Conservation (phyloP, 1,140 invertebrate genomes). For the Lanistes nyassanus region DNA sequence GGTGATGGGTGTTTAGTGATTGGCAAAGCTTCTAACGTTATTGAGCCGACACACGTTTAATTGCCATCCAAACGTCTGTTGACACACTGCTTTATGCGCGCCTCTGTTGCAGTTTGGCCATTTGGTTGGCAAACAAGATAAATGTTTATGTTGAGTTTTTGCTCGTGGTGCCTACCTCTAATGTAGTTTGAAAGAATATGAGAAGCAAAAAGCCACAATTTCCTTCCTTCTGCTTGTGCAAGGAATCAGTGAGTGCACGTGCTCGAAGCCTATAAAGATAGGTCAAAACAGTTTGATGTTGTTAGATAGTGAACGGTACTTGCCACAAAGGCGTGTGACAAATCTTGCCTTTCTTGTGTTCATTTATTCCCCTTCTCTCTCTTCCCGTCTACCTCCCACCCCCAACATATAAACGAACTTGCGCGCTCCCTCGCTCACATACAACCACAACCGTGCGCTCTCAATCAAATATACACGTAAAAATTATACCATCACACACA, state of each 20-base stretch:
- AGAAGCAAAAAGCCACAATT: too few species aligned
- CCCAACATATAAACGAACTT: background rate
- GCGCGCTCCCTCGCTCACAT: background rate
- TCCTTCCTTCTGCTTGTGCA: too few species aligned
- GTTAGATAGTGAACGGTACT: too few species aligned
- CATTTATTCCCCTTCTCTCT: background rate
- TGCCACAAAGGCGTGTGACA: too few species aligned
- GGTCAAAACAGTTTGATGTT: too few species aligned
- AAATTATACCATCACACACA: too few species aligned
- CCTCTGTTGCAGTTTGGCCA: background rate
- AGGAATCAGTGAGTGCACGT: too few species aligned
- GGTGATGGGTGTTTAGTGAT: background rate
- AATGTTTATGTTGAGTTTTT: background rate
- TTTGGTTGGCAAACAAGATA: constrained; percentile 18
- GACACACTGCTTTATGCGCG: background rate
- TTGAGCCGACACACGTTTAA: constrained; percentile 10
- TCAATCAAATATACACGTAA: background rate
- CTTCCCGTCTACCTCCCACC: background rate
- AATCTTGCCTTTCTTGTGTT: background rate
- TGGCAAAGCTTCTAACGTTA: background rate
- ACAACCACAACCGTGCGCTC: background rate
- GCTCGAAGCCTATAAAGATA: too few species aligned
- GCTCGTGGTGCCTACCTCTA: background rate
- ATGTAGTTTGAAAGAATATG: too few species aligned
- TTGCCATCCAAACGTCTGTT: constrained; percentile 7